phyloP scores from a whole-genome alignment of 2,797 vertebrate genomes.

The Aplochiton taeniatus region DNA sequence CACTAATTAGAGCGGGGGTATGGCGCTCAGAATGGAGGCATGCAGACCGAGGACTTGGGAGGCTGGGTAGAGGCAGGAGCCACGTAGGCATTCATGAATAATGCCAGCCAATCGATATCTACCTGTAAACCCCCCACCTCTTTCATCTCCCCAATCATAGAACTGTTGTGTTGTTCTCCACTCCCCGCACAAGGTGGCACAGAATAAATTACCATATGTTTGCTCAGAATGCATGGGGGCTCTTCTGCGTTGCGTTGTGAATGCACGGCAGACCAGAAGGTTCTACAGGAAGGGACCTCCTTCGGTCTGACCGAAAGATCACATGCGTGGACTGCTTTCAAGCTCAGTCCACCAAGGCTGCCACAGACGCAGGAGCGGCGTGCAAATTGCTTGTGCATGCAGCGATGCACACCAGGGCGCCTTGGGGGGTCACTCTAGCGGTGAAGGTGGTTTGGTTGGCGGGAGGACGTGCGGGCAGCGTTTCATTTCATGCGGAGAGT shows the following conservation, averaged over 20 bases:
- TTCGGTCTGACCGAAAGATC: constrained; percentile 18
- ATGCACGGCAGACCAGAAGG: constrained; percentile 11
- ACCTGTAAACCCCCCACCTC: constrained; percentile 4
- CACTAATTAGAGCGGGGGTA: constrained; percentile 60
- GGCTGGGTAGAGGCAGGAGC: constrained; percentile 30
- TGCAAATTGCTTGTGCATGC: no score
- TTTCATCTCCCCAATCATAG: constrained; percentile 5
- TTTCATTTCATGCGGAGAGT: constrained; percentile 33
- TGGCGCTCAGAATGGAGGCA: constrained; percentile 43
- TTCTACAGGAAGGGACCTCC: constrained; percentile 20
- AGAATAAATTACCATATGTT: constrained; percentile 44
- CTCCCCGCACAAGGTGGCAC: constrained; percentile 26
- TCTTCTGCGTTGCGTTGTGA: constrained; percentile 8
- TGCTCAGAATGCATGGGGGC: constrained; percentile 34
- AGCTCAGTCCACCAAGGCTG: background rate
- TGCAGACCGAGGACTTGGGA: constrained; percentile 33
- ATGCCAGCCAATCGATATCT: constrained; percentile 37
- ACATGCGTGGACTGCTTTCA: constrained; percentile 2
- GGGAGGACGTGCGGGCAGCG: constrained; percentile 38
- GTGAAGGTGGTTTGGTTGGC: constrained; percentile 30
- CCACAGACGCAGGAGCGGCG: no score
- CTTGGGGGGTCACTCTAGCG: background rate
- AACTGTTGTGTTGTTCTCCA: constrained; percentile 19
- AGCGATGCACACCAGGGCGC: constrained; percentile 3
- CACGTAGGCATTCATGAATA: constrained; percentile 5